Evolutionary conservation across 2,797 vertebrate genomes (phyloP).

Genomic region (Nothura maculosa): DNA sequence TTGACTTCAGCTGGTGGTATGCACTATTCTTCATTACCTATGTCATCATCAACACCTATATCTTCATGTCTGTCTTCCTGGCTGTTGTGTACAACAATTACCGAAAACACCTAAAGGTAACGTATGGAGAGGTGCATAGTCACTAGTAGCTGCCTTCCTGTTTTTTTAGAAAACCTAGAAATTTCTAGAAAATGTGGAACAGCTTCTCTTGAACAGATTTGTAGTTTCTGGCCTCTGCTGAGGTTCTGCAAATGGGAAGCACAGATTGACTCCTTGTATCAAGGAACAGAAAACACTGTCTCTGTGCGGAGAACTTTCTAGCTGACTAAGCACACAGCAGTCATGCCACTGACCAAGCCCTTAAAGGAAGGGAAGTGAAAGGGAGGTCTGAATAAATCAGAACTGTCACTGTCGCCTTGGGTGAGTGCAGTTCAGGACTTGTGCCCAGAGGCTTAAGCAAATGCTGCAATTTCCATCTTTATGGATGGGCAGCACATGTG

Average conservation of each 20-base stretch:
- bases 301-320: not conserved
- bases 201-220: not conserved
- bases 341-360: fast-evolving
- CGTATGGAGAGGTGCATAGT: not conserved
- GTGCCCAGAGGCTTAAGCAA: not conserved
- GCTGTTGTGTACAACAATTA: constrained; percentile 97
- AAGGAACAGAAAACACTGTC: fast-evolving
- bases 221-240: not conserved
- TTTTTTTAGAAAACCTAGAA: not conserved
- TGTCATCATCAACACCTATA: constrained; percentile 93
- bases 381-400: not conserved
- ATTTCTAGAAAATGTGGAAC: not conserved
- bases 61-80: constrained; percentile 97
- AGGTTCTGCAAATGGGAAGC: not conserved
- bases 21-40: constrained; percentile 92
- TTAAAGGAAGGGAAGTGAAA: not conserved
- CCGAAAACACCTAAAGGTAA: constrained; percentile 94
- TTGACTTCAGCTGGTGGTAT: constrained; percentile 87
- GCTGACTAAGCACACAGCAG: not conserved
- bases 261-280: fast-evolving
- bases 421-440: not conserved
- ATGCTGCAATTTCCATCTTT: not conserved
- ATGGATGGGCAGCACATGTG: not conserved
- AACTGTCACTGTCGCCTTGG: not conserved
- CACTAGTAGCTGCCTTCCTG: not conserved